Conservation (phyloP, 2,113 vertebrate species). For the Calyptomena viridis region DNA sequence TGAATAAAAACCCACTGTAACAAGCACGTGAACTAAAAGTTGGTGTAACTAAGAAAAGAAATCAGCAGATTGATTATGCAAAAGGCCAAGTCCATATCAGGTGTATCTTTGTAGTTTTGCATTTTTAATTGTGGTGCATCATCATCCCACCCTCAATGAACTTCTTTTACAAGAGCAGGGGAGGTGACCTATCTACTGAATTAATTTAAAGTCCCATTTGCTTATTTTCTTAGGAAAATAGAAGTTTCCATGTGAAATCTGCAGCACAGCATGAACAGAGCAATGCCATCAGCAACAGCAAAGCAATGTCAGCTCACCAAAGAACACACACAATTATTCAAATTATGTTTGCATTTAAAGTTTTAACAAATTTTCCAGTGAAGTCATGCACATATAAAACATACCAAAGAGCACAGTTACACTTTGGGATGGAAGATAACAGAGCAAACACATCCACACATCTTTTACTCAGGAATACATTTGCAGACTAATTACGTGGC, state of each 20-base stretch:
- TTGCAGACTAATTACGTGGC: background rate
- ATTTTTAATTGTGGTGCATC: background rate
- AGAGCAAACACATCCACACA: background rate
- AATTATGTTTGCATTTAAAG: constrained; percentile 1
- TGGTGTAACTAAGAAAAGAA: background rate
- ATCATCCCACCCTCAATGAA: background rate
- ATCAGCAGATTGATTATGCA: background rate
- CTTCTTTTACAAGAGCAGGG: background rate
- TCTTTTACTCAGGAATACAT: background rate
- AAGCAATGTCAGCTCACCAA: background rate
- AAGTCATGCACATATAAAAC: constrained; percentile 7
- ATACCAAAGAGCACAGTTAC: background rate
- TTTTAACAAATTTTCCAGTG: background rate
- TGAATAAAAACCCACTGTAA: background rate
- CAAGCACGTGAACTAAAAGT: background rate
- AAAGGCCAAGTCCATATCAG: background rate
- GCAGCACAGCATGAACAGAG: background rate
- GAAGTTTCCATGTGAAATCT: background rate
- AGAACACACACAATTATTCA: background rate
- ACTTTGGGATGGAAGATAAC: background rate
- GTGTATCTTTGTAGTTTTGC: background rate
- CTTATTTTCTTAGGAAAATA: background rate
- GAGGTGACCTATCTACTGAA: background rate
- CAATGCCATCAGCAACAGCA: background rate
- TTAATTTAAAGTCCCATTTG: background rate